Conservation (phyloP, 1,140 invertebrate species). For the Drosophila bipectinata region DNA sequence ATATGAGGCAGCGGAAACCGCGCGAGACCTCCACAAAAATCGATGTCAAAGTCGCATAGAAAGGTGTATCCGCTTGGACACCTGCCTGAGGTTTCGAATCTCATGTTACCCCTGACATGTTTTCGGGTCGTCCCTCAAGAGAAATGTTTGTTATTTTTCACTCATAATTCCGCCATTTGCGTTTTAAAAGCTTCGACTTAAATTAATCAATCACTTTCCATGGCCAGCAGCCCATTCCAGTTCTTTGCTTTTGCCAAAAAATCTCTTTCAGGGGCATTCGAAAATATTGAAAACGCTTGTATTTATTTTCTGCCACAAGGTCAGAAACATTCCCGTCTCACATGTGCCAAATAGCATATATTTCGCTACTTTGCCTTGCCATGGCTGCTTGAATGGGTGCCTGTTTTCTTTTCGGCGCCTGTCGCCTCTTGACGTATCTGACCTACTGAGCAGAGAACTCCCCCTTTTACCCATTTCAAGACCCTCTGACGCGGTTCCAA, state of each 20-base stretch:
- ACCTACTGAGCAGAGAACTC: slow-evolving; percentile 53
- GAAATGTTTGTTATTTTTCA: neutral
- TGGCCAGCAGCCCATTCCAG: slow-evolving; percentile 4
- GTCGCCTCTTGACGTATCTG: slow-evolving; percentile 56
- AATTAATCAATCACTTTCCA: slow-evolving; percentile 25
- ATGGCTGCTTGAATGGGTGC: slow-evolving; percentile 18
- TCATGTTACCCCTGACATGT: neutral
- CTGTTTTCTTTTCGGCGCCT: slow-evolving; percentile 34
- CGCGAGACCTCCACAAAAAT: slow-evolving; percentile 32
- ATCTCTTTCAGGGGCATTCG: slow-evolving; percentile 10
- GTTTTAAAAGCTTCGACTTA: neutral
- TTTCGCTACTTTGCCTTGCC: slow-evolving; percentile 30
- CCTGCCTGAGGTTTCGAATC: slow-evolving; percentile 38
- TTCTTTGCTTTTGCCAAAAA: slow-evolving; percentile 13
- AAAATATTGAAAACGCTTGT: slow-evolving; percentile 53
- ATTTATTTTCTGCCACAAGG: slow-evolving; percentile 56
- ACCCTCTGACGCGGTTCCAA: slow-evolving; percentile 27
- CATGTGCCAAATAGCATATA: slow-evolving; percentile 56
- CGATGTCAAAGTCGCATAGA: slow-evolving; percentile 70
- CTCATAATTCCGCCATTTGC: neutral
- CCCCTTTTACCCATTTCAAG: slow-evolving; percentile 19
- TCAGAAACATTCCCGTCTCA: slow-evolving; percentile 51
- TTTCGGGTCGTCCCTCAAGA: neutral
- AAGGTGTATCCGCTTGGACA: slow-evolving; percentile 51
- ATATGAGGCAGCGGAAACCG: no score